Percentiles rank a stretch among this genome's conserved stretches.
These are phyloP conservation scores for Synergus itoensis DNA, from an alignment of 2,888 invertebrate genomes.

Conservation along the genomic window DNA sequence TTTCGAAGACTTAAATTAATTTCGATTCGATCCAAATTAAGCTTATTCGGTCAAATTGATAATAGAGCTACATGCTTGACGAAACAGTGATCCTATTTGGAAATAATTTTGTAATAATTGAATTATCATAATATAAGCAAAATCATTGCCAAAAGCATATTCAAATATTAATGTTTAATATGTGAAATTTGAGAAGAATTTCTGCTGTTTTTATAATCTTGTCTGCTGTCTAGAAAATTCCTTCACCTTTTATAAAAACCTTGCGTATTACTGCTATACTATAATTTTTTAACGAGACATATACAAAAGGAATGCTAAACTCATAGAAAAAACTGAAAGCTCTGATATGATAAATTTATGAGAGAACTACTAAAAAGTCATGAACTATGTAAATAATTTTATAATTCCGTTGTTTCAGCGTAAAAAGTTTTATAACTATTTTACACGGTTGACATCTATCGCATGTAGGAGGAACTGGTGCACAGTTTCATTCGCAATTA, in stretches of 20 bases:
- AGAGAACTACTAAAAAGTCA: constrained; percentile 8
- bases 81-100: too few relatives aligned
- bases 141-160: too few relatives aligned
- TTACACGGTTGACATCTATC: constrained; percentile 3
- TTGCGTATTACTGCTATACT: constrained; percentile 39
- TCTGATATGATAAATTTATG: background rate
- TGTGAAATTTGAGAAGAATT: background rate
- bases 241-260: constrained; percentile 45
- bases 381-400: constrained; percentile 48
- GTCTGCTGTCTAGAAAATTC: constrained; percentile 37
- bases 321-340: background rate
- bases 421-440: constrained; percentile 26
- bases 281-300: constrained; percentile 47
- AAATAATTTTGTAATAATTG: too few relatives aligned
- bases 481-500: constrained; percentile 42
- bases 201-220: background rate
- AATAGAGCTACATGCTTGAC: too few relatives aligned
- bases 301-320: background rate
- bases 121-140: too few relatives aligned
- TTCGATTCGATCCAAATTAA: too few relatives aligned
- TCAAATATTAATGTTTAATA: too few relatives aligned
- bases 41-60: too few relatives aligned
- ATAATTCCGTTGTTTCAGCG: constrained; percentile 44
- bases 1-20: too few relatives aligned
- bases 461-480: background rate